phyloP scores from a whole-genome alignment of 2,888 invertebrate genomes.

The Tanytarsus gracilentus region DNA sequence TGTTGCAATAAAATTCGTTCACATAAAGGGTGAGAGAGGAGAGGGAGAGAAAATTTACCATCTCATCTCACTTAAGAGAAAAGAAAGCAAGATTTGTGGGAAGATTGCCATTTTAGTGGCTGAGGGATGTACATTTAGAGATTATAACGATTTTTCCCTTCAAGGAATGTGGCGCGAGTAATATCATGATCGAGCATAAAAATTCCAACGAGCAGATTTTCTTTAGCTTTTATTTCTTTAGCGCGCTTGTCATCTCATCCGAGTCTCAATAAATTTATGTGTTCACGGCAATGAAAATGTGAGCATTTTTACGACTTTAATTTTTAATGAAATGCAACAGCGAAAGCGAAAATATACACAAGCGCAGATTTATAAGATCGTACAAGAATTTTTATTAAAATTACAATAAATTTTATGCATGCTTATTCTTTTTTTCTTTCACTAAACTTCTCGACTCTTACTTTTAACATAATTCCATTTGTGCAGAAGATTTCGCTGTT shows the following conservation, averaged over 20 bases:
- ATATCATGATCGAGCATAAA: slow-evolving; percentile 19
- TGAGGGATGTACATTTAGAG: not conserved
- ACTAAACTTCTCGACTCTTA: slow-evolving; percentile 10
- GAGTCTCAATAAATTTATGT: no score
- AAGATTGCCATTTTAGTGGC: not conserved
- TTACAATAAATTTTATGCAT: slow-evolving; percentile 29
- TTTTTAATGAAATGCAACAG: slow-evolving; percentile 29
- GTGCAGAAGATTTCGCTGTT: no score
- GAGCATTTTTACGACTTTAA: slow-evolving; percentile 21
- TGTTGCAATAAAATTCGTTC: no score
- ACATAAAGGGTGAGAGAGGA: no score
- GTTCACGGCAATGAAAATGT: slow-evolving; percentile 15
- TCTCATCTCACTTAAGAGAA: no score
- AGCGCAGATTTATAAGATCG: slow-evolving; percentile 28
- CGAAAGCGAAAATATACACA: slow-evolving; percentile 5
- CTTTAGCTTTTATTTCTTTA: not conserved
- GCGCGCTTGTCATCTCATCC: no score
- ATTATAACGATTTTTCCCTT: not conserved
- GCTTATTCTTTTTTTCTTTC: slow-evolving; percentile 6
- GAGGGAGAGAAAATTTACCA: no score
- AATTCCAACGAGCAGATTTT: slow-evolving; percentile 13
- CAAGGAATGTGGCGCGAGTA: slow-evolving; percentile 4
- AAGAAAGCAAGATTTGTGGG: not conserved
- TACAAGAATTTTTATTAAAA: slow-evolving; percentile 29
- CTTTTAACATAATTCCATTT: not conserved